phyloP scores from a whole-genome alignment of 2,113 vertebrate genomes.

The Prinia subflava region DNA sequence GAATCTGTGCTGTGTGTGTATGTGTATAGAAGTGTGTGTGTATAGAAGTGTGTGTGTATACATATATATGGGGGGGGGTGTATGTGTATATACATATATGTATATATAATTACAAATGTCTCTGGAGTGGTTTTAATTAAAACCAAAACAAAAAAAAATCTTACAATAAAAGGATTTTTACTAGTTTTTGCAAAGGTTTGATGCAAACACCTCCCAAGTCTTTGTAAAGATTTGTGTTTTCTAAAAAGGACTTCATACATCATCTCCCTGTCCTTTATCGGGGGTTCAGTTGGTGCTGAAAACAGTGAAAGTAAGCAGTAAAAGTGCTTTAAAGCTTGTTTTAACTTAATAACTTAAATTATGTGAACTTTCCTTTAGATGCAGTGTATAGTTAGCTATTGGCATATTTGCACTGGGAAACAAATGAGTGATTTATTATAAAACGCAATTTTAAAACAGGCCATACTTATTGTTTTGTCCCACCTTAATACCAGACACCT shows the following conservation, averaged over 20 bases:
- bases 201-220: not conserved
- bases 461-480: not conserved
- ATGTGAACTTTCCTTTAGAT: not conserved
- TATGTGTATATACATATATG: not conserved
- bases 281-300: not conserved
- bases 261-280: not conserved
- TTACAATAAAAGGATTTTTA: not conserved
- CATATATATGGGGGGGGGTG: too few relatives aligned
- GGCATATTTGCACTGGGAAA: not conserved
- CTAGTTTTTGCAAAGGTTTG: not conserved
- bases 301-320: not conserved
- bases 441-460: not conserved
- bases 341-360: not conserved
- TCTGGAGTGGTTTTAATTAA: not conserved
- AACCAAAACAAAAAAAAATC: not conserved
- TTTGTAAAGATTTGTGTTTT: not conserved
- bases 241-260: not conserved
- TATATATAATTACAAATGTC: not conserved
- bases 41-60: rapidly evolving
- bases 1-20: not conserved
- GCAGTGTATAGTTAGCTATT: rapidly evolving
- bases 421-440: not conserved
- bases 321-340: not conserved
- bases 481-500: not conserved
- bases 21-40: rapidly evolving